These are phyloP conservation scores for Paratilapia polleni DNA, from an alignment of 2,113 vertebrate species.

Conservation along the genomic window DNA sequence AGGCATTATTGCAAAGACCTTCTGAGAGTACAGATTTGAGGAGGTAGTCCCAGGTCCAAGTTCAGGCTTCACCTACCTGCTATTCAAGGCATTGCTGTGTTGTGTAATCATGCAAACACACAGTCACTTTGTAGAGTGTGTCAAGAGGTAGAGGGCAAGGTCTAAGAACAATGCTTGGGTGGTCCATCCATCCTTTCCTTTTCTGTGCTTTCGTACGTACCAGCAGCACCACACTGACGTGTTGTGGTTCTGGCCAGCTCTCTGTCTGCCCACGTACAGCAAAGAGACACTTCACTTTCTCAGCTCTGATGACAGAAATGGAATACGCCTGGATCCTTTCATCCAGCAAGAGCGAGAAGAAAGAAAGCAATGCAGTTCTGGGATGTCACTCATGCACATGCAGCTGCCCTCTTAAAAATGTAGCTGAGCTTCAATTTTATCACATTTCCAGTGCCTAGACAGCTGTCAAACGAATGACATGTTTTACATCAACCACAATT, in stretches of 20 bases:
- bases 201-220: slow-evolving; percentile 20
- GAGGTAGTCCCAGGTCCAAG: not conserved
- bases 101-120: slow-evolving; percentile 11
- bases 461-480: slow-evolving; percentile 60
- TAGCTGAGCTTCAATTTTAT: slow-evolving; percentile 38
- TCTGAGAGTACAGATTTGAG: not conserved
- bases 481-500: slow-evolving; percentile 69
- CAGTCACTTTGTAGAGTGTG: slow-evolving; percentile 13
- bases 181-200: slow-evolving; percentile 42
- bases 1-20: not conserved
- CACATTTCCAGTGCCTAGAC: slow-evolving; percentile 48
- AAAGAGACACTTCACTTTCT: slow-evolving; percentile 51
- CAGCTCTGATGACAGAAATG: slow-evolving; percentile 50
- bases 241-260: slow-evolving; percentile 39
- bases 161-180: slow-evolving; percentile 53
- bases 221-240: slow-evolving; percentile 45
- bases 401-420: slow-evolving; percentile 40
- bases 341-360: slow-evolving; percentile 20
- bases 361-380: slow-evolving; percentile 22
- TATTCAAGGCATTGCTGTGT: not conserved
- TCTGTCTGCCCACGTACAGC: slow-evolving; percentile 39
- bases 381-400: slow-evolving; percentile 38
- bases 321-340: slow-evolving; percentile 48
- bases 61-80: slow-evolving; percentile 4
- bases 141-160: slow-evolving; percentile 13